Conservation (phyloP, 1,140 invertebrate species). For the Drosophila gunungcola region DNA sequence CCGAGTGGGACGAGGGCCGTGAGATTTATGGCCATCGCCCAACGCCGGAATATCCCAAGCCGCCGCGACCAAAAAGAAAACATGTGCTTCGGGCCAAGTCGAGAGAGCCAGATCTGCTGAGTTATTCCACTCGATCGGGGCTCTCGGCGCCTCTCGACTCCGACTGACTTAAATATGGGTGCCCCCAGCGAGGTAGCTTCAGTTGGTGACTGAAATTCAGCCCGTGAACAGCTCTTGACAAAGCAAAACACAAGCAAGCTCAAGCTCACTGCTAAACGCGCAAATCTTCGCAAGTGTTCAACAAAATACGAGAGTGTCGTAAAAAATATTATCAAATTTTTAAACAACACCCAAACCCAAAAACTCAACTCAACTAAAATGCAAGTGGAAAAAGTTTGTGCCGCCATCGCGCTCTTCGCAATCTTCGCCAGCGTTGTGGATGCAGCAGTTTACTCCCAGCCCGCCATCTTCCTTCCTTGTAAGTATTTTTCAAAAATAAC, state of each 20-base stretch:
- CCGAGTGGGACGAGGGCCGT: constrained; percentile 14
- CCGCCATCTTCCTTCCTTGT: constrained; percentile 74
- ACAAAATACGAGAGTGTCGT: constrained; percentile 26
- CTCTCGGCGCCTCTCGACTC: constrained; percentile 13
- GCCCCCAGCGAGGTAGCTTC: constrained; percentile 44
- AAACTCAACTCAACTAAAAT: constrained; percentile 53
- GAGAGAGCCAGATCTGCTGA: neutral
- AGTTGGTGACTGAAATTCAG: constrained; percentile 65
- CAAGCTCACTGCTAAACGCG: constrained; percentile 19
- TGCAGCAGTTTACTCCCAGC: constrained; percentile 76
- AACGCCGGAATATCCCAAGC: constrained; percentile 66
- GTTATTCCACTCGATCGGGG: constrained; percentile 6
- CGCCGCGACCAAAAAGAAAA: constrained; percentile 59
- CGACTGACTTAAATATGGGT: constrained; percentile 67
- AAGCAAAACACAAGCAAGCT: neutral
- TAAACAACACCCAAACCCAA: neutral
- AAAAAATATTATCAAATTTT: constrained; percentile 18
- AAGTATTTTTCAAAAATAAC: constrained; percentile 43
- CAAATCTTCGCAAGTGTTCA: constrained; percentile 26
- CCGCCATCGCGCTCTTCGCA: constrained; percentile 52
- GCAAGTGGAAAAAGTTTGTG: constrained; percentile 72
- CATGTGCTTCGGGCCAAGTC: constrained; percentile 58
- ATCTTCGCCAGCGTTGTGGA: constrained; percentile 59
- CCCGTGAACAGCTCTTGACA: constrained; percentile 50
- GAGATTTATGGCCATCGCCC: constrained; percentile 68